Evolutionary conservation across 1,140 invertebrate genomes (phyloP).

Genomic region (Drosophila bifasciata): DNA sequence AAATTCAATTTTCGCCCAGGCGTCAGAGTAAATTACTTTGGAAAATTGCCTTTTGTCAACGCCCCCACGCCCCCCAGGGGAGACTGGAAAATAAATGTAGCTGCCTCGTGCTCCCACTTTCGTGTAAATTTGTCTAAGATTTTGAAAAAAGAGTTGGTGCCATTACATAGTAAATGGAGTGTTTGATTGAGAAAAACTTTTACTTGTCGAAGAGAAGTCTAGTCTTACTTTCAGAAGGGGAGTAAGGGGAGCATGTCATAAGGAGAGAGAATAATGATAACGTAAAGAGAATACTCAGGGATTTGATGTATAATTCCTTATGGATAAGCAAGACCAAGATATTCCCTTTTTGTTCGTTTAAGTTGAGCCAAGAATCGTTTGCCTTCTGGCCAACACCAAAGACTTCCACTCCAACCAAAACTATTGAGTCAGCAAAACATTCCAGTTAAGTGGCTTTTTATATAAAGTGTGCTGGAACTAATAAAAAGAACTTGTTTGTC

Average conservation of each 20-base stretch:
- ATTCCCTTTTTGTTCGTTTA: too few relatives aligned
- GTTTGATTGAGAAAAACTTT: conserved; percentile 12
- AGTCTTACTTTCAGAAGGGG: too few relatives aligned
- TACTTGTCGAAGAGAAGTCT: background rate
- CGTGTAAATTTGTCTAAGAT: conserved; percentile 62
- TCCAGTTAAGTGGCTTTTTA: conserved; percentile 11
- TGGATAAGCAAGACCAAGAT: too few relatives aligned
- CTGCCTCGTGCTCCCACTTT: conserved; percentile 43
- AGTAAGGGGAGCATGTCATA: too few relatives aligned
- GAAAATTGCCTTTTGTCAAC: conserved; percentile 71
- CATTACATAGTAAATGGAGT: conserved; percentile 6
- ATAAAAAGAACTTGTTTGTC: conserved; percentile 50
- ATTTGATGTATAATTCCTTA: too few relatives aligned
- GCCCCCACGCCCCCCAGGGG: conserved; percentile 42
- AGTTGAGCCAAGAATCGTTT: too few relatives aligned
- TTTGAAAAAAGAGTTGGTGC: conserved; percentile 9
- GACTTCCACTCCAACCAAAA: background rate
- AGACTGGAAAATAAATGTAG: conserved; percentile 5
- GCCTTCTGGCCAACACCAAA: too few relatives aligned
- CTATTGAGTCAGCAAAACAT: conserved; percentile 31
- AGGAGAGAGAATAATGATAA: too few relatives aligned
- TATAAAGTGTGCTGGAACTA: conserved; percentile 13
- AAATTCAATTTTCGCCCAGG: conserved; percentile 69
- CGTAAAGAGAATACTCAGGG: too few relatives aligned
- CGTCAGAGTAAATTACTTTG: conserved; percentile 69